Base-by-base conservation (phyloP, 37 sponge, comb jelly and placozoan genomes). In the Amphimedon queenslandica region DNA sequence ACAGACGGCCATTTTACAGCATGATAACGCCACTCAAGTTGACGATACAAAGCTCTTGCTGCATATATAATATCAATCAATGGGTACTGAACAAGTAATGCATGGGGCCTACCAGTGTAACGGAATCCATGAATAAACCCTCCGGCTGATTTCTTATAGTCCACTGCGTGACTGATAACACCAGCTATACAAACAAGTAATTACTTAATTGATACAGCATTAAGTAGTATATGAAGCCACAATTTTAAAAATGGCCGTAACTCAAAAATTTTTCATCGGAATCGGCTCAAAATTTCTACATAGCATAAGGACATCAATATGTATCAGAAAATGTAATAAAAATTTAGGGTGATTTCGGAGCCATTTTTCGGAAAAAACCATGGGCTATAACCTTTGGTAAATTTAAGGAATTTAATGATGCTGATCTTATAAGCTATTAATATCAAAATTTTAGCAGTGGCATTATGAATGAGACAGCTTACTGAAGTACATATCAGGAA, bases 71-170 rank as follows among this genome's bases (percentile, higher is more conserved):
- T 67, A 10, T 20, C 40, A 39, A 13, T 8, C 30, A 23, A 37
- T 21, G 23, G 8, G 30, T 37, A 67, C 68, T 32, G 4, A 60
- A n/a, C 28, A n/a, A 25, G 5, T 60, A 60, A 40, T 42, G 24
- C 16, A 40, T 25, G 24, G 6, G 11, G 71, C 76, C 56, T 60
- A 84, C 85, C 80, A 43, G 94, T 90, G 75, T 97, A 97, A 58
- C 98, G 67, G 63, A 80, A 97, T 24, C 98, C 98, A 67, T 93
- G 98, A n/a, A 97, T 90, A 70, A 97, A 97, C n/a, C 87, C 98
- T 42, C 98, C 98, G 41, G 98, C 92, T 21, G 98, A 97, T 51
- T 79, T 77, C 35, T 82, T 76, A 66, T 74, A 90, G 72, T 93
- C 94, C 40, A 90, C 60, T 3, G 82, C 78, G 72, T 97, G 93